Conservation (phyloP, 2,888 invertebrate genomes). For the Hypsopygia costalis region DNA sequence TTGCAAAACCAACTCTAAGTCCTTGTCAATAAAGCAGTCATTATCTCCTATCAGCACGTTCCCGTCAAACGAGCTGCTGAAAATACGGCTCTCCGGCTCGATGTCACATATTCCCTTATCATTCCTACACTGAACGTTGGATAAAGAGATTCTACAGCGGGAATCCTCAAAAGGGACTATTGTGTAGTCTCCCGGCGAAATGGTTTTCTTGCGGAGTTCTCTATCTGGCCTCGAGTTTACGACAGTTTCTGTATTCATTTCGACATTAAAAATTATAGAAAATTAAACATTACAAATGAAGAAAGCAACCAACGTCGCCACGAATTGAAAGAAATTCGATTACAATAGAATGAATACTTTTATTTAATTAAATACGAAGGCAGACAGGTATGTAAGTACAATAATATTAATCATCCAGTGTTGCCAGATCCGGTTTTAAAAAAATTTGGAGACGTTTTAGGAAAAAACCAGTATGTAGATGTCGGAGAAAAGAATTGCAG, state of each 20-base stretch:
- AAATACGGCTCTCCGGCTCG: conserved; percentile 51
- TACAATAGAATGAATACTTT: no score
- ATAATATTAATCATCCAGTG: no score
- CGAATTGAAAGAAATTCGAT: no score
- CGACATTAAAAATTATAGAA: no score
- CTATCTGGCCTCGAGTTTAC: conserved; percentile 52
- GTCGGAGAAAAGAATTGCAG: no score
- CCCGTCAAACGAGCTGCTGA: conserved; percentile 57
- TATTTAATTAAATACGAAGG: no score
- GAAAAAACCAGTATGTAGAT: no score
- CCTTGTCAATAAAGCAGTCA: conserved; percentile 69
- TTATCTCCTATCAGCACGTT: conserved; percentile 72
- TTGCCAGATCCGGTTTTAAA: no score
- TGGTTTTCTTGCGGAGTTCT: conserved; percentile 56
- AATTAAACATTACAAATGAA: no score
- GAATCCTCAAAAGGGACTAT: conserved; percentile 68
- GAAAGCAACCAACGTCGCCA: no score
- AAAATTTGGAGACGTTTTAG: no score
- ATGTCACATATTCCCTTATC: conserved; percentile 41
- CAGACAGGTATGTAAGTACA: no score
- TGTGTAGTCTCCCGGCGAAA: conserved; percentile 57
- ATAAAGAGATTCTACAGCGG: conserved; percentile 54
- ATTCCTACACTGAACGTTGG: conserved; percentile 47
- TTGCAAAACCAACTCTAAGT: conserved; percentile 74
- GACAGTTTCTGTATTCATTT: conserved; percentile 47